Conservation (phyloP, 1,140 invertebrate species). For the Reticulitermes speratus region DNA sequence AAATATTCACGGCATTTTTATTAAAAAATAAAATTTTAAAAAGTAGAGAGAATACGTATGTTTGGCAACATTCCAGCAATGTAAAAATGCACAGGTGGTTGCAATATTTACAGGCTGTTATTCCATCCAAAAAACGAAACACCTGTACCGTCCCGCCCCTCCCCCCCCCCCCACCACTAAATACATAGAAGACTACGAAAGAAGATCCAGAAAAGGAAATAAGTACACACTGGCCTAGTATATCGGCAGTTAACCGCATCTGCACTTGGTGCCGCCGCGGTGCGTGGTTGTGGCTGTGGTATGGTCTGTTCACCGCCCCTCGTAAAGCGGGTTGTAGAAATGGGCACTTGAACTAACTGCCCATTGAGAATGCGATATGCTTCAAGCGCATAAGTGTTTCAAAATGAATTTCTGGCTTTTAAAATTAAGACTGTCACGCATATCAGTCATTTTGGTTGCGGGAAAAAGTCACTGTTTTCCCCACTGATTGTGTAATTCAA, state of each 20-base stretch:
- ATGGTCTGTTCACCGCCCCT: not conserved
- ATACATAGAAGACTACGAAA: not conserved
- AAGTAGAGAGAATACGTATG: not conserved
- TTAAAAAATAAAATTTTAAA: conserved; percentile 8
- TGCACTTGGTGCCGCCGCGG: not conserved
- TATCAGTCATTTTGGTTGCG: no score
- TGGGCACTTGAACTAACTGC: conserved; percentile 4
- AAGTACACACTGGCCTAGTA: not conserved
- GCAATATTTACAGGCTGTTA: conserved; percentile 4
- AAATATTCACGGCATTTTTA: not conserved
- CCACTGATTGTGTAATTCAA: no score
- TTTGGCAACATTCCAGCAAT: not conserved
- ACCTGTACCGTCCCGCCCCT: not conserved
- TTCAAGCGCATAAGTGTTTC: not conserved
- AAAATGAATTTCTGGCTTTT: not conserved
- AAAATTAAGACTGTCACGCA: no score
- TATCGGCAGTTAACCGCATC: not conserved
- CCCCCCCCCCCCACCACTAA: not conserved
- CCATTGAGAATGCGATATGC: not conserved
- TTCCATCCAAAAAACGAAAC: not conserved
- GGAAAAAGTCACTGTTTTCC: no score
- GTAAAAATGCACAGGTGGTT: not conserved
- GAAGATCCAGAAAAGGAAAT: not conserved
- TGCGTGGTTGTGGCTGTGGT: not conserved
- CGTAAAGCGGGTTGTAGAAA: not conserved